Conservation (phyloP, 2,113 vertebrate species). For the Hystrix cristata region DNA sequence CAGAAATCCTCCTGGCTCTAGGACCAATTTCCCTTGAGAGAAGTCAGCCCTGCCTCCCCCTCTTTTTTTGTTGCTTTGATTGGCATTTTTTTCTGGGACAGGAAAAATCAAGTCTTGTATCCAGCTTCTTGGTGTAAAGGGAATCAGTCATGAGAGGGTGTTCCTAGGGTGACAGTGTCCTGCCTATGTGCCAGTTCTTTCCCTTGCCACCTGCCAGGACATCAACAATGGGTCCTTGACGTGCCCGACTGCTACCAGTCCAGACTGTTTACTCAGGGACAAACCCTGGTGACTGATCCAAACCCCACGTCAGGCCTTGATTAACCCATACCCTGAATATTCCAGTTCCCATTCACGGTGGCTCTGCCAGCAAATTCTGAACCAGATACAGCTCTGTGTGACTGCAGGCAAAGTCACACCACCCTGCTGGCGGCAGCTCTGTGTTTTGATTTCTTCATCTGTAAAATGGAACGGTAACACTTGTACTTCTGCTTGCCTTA, state of each 20-base stretch:
- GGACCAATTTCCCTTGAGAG: slow-evolving; percentile 10
- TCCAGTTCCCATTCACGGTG: not conserved
- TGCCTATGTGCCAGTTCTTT: not conserved
- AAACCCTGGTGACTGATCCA: not conserved
- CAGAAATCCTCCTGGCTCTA: slow-evolving; percentile 30
- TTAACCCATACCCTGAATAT: not conserved
- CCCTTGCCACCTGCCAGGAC: slow-evolving; percentile 35
- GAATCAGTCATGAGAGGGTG: not conserved
- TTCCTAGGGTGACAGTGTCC: slow-evolving; percentile 35
- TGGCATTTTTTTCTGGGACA: not conserved
- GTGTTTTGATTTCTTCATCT: not conserved
- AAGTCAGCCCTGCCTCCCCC: not conserved
- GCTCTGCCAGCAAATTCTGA: not conserved
- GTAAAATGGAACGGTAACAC: not conserved
- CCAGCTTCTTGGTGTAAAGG: not conserved
- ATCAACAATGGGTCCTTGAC: slow-evolving; percentile 49
- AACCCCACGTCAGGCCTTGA: not conserved
- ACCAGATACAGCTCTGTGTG: not conserved
- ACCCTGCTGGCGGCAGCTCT: not conserved
- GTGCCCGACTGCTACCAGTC: slow-evolving; percentile 7
- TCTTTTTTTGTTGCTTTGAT: not conserved
- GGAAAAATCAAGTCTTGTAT: slow-evolving; percentile 46
- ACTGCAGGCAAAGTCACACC: not conserved
- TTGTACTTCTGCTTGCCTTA: not conserved
- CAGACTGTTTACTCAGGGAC: slow-evolving; percentile 47